A percentile compares a stretch with the other conserved stretches of the same genome.
These are phyloP conservation scores for Drymonia ruficornis DNA, from an alignment of 2,888 invertebrate species.

Conservation along the genomic window DNA sequence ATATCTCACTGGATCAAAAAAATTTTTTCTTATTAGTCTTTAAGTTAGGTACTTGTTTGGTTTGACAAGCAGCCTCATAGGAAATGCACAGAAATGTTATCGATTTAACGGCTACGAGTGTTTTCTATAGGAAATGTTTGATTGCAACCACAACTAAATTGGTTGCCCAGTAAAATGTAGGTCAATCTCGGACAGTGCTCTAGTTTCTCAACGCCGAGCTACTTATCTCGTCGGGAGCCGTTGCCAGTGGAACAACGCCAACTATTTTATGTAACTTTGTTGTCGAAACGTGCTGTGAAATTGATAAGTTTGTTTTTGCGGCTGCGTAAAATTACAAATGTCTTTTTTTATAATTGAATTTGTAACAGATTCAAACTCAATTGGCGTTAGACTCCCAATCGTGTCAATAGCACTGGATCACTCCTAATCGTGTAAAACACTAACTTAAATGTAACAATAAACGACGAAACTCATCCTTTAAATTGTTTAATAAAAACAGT, in stretches of 20 bases:
- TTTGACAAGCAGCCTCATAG: constrained; percentile 48
- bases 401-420: constrained; percentile 1
- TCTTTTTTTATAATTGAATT: constrained; percentile 18
- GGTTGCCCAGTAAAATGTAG: constrained; percentile 70
- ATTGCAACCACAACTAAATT: constrained; percentile 78
- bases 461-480: constrained; percentile 10
- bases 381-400: constrained; percentile 7
- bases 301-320: constrained; percentile 66
- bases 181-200: constrained; percentile 77
- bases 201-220: constrained; percentile 79
- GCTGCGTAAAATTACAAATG: constrained; percentile 38
- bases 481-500: constrained; percentile 61
- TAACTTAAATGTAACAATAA: not conserved
- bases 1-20: not conserved
- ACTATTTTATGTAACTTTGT: constrained; percentile 79
- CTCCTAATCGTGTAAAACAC: too few species aligned
- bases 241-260: constrained; percentile 73
- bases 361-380: constrained; percentile 9
- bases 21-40: too few species aligned
- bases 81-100: constrained; percentile 54
- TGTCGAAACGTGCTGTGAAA: constrained; percentile 77
- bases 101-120: constrained; percentile 68
- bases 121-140: constrained; percentile 73
- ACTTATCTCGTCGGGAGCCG: constrained; percentile 75
- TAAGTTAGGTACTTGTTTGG: too few species aligned